These are phyloP conservation scores for Pseudochirops cupreus DNA, from an alignment of 2,797 vertebrate genomes.

Conservation along the genomic window DNA sequence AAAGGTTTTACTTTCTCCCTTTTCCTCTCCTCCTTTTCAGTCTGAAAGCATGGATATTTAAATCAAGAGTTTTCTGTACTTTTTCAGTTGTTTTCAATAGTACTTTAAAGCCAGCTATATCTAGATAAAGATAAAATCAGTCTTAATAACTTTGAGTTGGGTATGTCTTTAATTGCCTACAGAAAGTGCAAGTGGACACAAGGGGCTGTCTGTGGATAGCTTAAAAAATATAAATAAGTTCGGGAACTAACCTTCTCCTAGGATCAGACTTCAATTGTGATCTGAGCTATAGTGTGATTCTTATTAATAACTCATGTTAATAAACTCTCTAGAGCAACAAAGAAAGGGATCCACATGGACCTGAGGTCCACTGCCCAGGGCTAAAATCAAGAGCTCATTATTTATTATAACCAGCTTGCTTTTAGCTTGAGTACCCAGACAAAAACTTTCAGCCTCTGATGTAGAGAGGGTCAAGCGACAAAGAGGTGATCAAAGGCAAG, in stretches of 20 bases:
- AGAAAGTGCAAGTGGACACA: background rate
- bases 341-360: background rate
- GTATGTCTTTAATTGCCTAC: background rate
- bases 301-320: background rate
- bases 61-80: background rate
- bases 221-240: background rate
- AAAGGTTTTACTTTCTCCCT: background rate
- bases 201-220: background rate
- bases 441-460: background rate
- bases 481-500: background rate
- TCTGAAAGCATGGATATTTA: background rate
- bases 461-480: background rate
- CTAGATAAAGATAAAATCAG: background rate
- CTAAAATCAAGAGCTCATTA: background rate
- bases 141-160: background rate
- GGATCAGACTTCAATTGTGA: background rate
- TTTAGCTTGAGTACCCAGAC: background rate
- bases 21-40: background rate
- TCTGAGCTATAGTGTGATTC: background rate
- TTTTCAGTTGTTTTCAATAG: background rate
- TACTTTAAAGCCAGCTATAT: background rate
- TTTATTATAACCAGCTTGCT: background rate
- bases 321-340: background rate
- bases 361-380: background rate
- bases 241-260: background rate